Evolutionary conservation across 2,888 invertebrate genomes (phyloP), one percentile per base, ranked within the genome.

Genomic region (Torymus auratus): DNA sequence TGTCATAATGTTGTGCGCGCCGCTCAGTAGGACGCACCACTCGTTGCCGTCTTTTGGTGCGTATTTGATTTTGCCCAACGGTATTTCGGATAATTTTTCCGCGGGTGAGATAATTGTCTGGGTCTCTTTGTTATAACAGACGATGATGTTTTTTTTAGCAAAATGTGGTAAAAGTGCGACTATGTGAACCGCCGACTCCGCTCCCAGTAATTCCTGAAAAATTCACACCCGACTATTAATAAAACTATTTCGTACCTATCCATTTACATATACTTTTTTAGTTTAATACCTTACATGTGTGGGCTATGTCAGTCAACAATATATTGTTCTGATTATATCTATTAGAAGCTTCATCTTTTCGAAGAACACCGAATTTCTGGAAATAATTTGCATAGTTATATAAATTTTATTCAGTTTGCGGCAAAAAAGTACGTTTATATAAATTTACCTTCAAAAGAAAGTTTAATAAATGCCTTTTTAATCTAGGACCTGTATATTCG

Each of bases 81-180:
- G 28, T 7, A 84, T 82, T 52, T 83, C 2, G 2, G 86, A 83
- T 58, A 88, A 74, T 41, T 79, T 13, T 12, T 85, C 78, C 15
- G 84, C 76, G 50, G 87, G 83, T 23, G 85, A 77, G 50, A 89
- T 82, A 20, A 94, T 87, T 55, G 93, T 91, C 2, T 90, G 91
- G 13, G 93, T 93, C 52, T 89, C 85, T 53, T 87, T 88, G 86
- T 94, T 92, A 85, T 94, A 92, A 84, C 94, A 94, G 75, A 95
- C 86, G 17, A 95, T 91, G 50, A 95, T 87, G 89, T 95, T 94
- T 87, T 94, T 92, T 89, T 93, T 92, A 84, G 93, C 92, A 87
- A 93, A 94, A 85, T 96, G 95, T 11, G 96, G 94, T 82, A 96
- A 87, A 82, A 96, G 90, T 87, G 95, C 95, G 80, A 93, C 91